Evolutionary conservation across 2,113 vertebrate species (phyloP).

Genomic region (Alligator mississippiensis): DNA sequence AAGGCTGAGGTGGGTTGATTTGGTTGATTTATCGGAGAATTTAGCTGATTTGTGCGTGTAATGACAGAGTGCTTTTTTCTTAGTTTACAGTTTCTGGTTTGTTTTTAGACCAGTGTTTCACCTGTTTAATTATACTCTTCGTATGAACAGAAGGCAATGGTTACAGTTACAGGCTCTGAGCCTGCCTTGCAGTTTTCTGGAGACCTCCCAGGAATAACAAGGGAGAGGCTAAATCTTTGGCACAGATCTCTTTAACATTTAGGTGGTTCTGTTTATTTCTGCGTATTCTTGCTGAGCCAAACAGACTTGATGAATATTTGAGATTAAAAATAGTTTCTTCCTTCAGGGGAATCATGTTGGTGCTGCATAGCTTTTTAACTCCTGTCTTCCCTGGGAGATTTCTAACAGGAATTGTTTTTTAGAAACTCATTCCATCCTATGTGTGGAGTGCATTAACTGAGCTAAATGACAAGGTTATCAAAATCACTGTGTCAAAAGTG

Average conservation of each 20-base stretch:
- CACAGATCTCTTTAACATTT: not conserved
- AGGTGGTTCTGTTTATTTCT: not conserved
- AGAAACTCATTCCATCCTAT: not conserved
- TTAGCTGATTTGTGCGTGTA: not conserved
- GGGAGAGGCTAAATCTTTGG: not conserved
- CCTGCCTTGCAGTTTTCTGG: not conserved
- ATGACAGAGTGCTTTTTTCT: not conserved
- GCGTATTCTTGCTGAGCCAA: not conserved
- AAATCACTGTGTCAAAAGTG: not conserved
- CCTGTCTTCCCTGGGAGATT: not conserved
- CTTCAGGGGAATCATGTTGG: not conserved
- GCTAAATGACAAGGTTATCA: not conserved
- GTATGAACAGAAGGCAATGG: not conserved
- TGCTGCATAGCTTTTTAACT: not conserved
- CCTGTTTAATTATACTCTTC: not conserved
- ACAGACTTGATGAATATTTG: not conserved
- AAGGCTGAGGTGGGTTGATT: not conserved
- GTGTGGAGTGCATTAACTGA: slow-evolving; percentile 24
- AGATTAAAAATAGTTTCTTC: not conserved
- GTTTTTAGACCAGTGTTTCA: not conserved
- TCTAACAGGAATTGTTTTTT: not conserved
- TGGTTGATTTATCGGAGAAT: not conserved
- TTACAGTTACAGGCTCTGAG: not conserved
- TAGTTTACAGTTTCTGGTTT: not conserved
- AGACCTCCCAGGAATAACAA: not conserved